These are phyloP conservation scores for Galendromus occidentalis DNA, from an alignment of 1,140 invertebrate genomes.

Conservation along the genomic window DNA sequence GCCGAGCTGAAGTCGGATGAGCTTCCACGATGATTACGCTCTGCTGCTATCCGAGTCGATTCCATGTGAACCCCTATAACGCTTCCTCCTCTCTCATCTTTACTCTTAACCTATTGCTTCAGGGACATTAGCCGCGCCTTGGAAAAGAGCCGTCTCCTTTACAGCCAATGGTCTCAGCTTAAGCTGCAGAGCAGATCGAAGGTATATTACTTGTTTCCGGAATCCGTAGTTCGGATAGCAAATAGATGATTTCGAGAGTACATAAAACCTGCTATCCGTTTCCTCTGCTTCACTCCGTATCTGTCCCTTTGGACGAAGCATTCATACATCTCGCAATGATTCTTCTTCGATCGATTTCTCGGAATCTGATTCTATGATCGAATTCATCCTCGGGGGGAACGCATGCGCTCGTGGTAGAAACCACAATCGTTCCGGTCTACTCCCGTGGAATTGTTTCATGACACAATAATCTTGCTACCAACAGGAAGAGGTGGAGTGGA, in stretches of 20 bases:
- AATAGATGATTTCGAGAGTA: neutral
- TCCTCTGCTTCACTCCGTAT: no score
- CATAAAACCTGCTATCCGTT: neutral
- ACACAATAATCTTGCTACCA: neutral
- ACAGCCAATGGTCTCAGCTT: slow-evolving; percentile 6
- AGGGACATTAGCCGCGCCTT: slow-evolving; percentile 5
- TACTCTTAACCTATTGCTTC: neutral
- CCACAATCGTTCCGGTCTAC: no score
- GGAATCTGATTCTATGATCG: no score
- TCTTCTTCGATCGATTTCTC: no score
- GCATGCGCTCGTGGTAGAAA: no score
- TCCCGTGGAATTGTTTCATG: no score
- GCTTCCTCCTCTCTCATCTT: neutral
- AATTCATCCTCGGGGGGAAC: no score
- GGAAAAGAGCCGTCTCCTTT: slow-evolving; percentile 6
- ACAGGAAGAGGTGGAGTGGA: slow-evolving; percentile 4
- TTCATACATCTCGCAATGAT: no score
- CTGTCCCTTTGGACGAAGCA: no score
- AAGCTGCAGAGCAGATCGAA: slow-evolving; percentile 9
- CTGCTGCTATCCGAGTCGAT: no score
- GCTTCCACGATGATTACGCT: no score
- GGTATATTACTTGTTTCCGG: neutral
- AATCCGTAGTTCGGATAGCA: neutral
- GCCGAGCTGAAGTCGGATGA: no score
- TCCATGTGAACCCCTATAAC: neutral